Evolutionary conservation across 2,888 invertebrate species (phyloP), one percentile per base, ranked within the genome.

Genomic region (Cyclophora punctaria): DNA sequence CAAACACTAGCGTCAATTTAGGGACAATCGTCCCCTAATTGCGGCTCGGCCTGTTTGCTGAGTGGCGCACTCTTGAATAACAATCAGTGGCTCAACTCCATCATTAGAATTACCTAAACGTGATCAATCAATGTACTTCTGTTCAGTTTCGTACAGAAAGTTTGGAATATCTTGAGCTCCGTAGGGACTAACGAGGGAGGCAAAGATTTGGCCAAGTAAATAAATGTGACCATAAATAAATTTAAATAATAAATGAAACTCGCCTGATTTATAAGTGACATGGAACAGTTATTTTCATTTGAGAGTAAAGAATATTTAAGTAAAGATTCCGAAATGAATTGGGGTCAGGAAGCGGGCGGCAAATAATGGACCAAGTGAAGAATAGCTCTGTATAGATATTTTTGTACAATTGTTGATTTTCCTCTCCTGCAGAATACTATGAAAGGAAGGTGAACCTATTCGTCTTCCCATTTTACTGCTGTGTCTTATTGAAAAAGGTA

Each of bases 21-120:
- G 51, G 61, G 64, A 73, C 69, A 73, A 72, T 73, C 68, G 67
- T 66, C 71, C 68, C 67, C 63, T 62, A 67, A 64, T 65, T 66
- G 69, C 63, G 68, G 67, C 64, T 63, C 63, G 57, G 59, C 66
- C 69, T 47, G 51, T 46, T 56, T 52, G 49, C 67, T 59, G 67
- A 20, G 20, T 20, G 65, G 63, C 63, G 68, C 66, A 65, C 63
- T 63, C 64, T 67, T 73, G 75, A 78, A 80, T 79, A 73, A 73
- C 70, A 78, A 78, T 77, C 66, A 69, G 56, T 65, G 63, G 57
- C 65, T 67, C 70, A 78, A 77, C 76, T 79, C 74, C 71, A 72
- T 76, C 78, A 78, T 79, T 78, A 20, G 20, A 20, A 20, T 20
- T 20, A 20, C 20, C 20, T 20, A 20, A 20, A 20, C 20, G 20